These are phyloP conservation scores for Cryptophagus acutangulus DNA, from an alignment of 2,888 invertebrate species.

Conservation along the genomic window DNA sequence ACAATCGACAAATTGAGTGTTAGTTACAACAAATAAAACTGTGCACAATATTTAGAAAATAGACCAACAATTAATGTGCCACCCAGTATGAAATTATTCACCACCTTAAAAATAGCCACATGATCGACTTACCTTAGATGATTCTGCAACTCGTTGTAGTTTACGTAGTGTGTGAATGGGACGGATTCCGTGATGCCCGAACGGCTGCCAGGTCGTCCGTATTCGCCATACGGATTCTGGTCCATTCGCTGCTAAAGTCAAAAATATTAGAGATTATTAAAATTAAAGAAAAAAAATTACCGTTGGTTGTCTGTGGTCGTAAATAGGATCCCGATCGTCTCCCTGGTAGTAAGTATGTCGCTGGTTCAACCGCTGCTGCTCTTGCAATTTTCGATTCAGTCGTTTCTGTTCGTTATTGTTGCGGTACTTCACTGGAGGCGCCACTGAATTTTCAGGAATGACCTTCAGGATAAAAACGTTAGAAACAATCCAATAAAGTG, in stretches of 20 bases:
- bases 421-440: slow-evolving; percentile 41
- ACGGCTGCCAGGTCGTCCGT: slow-evolving; percentile 52
- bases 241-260: slow-evolving; percentile 24
- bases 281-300: background rate
- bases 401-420: slow-evolving; percentile 37
- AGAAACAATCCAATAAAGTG: slow-evolving; percentile 5
- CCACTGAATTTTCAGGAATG: slow-evolving; percentile 44
- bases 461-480: slow-evolving; percentile 30
- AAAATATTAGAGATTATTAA: slow-evolving; percentile 6
- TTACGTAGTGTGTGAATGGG: slow-evolving; percentile 69
- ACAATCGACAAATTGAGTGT: slow-evolving; percentile 29
- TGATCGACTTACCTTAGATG: slow-evolving; percentile 70
- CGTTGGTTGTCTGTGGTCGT: slow-evolving; percentile 43
- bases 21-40: slow-evolving; percentile 35
- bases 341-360: slow-evolving; percentile 56
- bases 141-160: slow-evolving; percentile 80
- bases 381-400: slow-evolving; percentile 48
- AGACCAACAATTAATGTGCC: too few species aligned
- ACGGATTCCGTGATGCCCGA: slow-evolving; percentile 53
- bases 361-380: slow-evolving; percentile 54
- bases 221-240: slow-evolving; percentile 42
- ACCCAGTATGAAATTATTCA: too few species aligned
- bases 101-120: too few species aligned
- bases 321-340: slow-evolving; percentile 52
- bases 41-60: slow-evolving; percentile 31